Evolutionary conservation across 2,797 vertebrate genomes (phyloP).

Genomic region (Galago senegalensis): DNA sequence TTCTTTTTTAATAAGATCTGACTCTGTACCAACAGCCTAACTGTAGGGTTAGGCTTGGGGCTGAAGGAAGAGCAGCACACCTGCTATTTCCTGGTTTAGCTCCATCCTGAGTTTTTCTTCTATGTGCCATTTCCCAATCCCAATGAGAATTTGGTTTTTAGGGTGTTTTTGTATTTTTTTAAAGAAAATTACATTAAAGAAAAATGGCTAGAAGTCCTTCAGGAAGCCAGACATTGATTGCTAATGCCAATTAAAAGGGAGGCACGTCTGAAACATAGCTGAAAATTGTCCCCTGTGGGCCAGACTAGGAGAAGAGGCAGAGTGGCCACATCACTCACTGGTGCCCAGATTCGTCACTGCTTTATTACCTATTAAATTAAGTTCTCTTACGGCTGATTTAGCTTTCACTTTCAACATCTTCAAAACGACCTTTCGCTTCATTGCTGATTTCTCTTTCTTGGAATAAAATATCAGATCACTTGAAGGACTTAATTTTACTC

Average conservation of each 20-base stretch:
- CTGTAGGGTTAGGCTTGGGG: too few species aligned
- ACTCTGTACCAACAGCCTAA: not conserved
- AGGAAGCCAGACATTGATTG: not conserved
- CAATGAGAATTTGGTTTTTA: not conserved
- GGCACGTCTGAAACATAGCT: not conserved
- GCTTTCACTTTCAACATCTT: not conserved
- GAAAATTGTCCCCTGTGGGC: not conserved
- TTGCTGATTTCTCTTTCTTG: not conserved
- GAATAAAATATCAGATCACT: not conserved
- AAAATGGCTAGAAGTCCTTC: not conserved
- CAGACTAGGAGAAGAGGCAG: accelerated
- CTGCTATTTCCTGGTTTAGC: not conserved
- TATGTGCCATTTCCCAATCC: not conserved
- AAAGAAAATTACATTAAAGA: not conserved
- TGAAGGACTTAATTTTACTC: not conserved
- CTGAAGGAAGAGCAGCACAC: accelerated
- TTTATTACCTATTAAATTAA: not conserved
- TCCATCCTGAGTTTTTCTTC: not conserved
- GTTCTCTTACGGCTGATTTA: not conserved
- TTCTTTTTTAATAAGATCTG: not conserved
- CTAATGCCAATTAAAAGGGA: not conserved
- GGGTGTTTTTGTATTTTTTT: not conserved
- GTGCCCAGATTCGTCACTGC: accelerated
- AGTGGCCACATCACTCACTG: accelerated
- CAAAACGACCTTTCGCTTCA: not conserved